These are phyloP conservation scores for Coelogynopora nodosa DNA, from an alignment of 2,888 invertebrate species.

Conservation along the genomic window DNA sequence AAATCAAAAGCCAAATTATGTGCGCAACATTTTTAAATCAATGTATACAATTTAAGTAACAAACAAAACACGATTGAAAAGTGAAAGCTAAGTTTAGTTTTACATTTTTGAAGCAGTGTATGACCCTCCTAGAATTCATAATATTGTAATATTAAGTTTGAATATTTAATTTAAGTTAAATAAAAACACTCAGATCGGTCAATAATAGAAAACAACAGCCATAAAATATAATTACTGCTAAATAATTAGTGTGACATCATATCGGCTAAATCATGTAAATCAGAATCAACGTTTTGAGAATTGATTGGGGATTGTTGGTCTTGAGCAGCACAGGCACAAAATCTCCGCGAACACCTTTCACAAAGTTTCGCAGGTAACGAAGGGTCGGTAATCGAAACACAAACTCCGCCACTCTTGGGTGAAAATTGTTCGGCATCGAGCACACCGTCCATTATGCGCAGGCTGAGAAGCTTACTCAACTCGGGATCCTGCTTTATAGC, in stretches of 20 bases:
- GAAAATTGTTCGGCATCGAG: background rate
- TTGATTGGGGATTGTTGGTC: background rate
- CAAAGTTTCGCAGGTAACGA: background rate
- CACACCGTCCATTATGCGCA: background rate
- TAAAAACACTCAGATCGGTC: too few species aligned
- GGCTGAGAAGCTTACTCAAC: background rate
- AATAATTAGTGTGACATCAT: background rate
- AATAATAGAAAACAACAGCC: too few species aligned
- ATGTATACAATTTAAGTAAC: too few species aligned
- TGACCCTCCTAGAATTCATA: too few species aligned
- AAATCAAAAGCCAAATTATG: too few species aligned
- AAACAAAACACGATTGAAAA: too few species aligned
- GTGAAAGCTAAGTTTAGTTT: too few species aligned
- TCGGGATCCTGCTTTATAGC: background rate
- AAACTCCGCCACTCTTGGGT: background rate
- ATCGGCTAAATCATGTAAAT: background rate
- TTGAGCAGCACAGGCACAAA: background rate
- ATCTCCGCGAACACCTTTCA: background rate
- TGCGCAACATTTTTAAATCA: too few species aligned
- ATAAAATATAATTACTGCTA: too few species aligned
- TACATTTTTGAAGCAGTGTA: too few species aligned
- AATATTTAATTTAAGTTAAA: too few species aligned
- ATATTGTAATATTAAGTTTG: too few species aligned
- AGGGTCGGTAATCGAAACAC: background rate
- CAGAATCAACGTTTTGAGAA: background rate